Evolutionary conservation across 2,888 invertebrate genomes (phyloP), one percentile per base, ranked within the genome.

Genomic region (Xestia xanthographa): DNA sequence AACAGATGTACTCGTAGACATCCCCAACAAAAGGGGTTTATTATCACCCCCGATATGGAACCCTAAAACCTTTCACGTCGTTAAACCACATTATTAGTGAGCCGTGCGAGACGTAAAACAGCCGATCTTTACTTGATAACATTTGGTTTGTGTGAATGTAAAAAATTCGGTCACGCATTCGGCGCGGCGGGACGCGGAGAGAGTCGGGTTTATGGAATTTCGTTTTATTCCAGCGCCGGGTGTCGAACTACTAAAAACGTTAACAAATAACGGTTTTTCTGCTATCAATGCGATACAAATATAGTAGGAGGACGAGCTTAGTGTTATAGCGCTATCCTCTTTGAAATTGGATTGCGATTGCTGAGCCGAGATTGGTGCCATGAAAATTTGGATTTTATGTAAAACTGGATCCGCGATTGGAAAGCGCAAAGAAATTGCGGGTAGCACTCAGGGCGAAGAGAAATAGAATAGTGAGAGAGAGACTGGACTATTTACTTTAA

Each of bases 291-390:
- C 80, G 72, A 83, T 79, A 86, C 78, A 85, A 80, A 87, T 86
- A 78, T 82, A 87, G 77, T 86, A 75, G 82, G 74, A 88, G 80
- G 58, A 83, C 79, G 68, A 82, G 84, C 80, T 83, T 81, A 86
- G 84, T 83, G 83, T 86, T 84, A 90, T 82, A 71, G 76, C 77
- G 80, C 83, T 80, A 86, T 88, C 85, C 87, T 84, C 86, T 83
- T 85, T 79, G 85, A 87, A 91, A 92, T 92, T 88, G 91, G 91
- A 91, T 91, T 88, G 88, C 87, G 84, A 88, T 87, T 87, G 88
- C 80, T 86, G 87, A 89, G 87, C 88, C 88, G 88, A 88, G 88
- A 88, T 87, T 82, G 88, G 83, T 38, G 80, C 77, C 75, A 87
- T 88, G 86, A 88, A 88, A 87, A 82, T 88, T 88, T 77, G 77